A percentile compares a stretch with the other conserved stretches of the same genome.
These are phyloP conservation scores for Periplaneta americana DNA, from an alignment of 1,140 invertebrate genomes.

Conservation along the genomic window DNA sequence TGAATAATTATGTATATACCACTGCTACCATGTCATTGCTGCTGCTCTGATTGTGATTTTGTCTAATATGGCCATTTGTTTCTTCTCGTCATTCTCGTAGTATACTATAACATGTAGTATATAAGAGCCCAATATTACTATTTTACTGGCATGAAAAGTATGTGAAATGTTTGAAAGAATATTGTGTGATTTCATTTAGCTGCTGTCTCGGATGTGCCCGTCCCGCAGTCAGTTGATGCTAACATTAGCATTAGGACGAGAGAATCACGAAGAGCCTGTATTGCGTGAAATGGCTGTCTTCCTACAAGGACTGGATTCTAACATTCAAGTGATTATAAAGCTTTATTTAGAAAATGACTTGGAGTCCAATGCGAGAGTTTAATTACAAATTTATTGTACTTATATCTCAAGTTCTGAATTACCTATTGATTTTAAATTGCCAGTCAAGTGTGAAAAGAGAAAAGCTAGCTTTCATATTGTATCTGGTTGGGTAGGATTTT, in stretches of 20 bases:
- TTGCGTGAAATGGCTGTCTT: slow-evolving; percentile 30
- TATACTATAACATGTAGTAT: too few species aligned
- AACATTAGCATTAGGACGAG: slow-evolving; percentile 29
- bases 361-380: slow-evolving; percentile 20
- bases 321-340: slow-evolving; percentile 26
- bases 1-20: too few species aligned
- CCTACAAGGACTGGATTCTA: slow-evolving; percentile 28
- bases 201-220: slow-evolving; percentile 36
- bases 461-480: not conserved
- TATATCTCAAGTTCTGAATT: not conserved
- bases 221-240: slow-evolving; percentile 34
- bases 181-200: slow-evolving; percentile 24
- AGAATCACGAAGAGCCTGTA: slow-evolving; percentile 29
- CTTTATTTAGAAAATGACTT: slow-evolving; percentile 34
- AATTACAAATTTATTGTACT: not conserved
- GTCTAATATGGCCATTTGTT: too few species aligned
- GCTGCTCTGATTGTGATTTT: too few species aligned
- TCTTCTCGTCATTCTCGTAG: too few species aligned
- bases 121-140: too few species aligned
- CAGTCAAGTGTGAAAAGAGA: not conserved
- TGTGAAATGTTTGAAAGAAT: not conserved
- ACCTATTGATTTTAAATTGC: not conserved
- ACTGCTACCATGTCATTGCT: too few species aligned
- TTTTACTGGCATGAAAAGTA: too few species aligned
- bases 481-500: not conserved